These are phyloP conservation scores for Perca fluviatilis DNA, from an alignment of 2,113 vertebrate species.

Conservation along the genomic window DNA sequence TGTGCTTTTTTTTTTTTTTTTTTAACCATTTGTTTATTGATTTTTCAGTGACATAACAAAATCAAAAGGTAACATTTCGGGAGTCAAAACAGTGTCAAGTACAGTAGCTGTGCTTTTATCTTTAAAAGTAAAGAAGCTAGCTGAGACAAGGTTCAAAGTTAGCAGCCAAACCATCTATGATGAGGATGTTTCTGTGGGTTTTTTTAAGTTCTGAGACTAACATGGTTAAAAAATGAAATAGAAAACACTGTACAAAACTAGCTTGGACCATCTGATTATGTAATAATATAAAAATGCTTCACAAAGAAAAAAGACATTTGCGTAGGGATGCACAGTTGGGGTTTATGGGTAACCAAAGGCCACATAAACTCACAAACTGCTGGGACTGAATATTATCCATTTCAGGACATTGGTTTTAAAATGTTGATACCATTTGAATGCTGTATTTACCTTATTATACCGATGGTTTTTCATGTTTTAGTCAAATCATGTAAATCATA, in stretches of 20 bases:
- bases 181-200: no score
- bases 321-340: background rate
- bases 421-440: background rate
- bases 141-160: background rate
- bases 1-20: no score
- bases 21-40: no score
- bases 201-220: background rate
- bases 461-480: background rate
- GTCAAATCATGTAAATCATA: background rate
- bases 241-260: background rate
- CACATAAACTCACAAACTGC: background rate
- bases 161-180: background rate
- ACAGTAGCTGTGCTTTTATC: background rate
- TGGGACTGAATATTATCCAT: background rate
- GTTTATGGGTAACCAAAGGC: background rate
- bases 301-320: background rate
- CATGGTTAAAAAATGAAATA: slow-evolving; percentile 1
- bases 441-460: background rate
- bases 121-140: slow-evolving; percentile 3
- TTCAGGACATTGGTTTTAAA: background rate
- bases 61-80: no score
- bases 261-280: background rate
- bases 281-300: background rate
- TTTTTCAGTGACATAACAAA: no score
- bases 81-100: no score